Base-by-base conservation (phyloP, 2,888 invertebrate species). In the Drosophila neonasuta region DNA sequence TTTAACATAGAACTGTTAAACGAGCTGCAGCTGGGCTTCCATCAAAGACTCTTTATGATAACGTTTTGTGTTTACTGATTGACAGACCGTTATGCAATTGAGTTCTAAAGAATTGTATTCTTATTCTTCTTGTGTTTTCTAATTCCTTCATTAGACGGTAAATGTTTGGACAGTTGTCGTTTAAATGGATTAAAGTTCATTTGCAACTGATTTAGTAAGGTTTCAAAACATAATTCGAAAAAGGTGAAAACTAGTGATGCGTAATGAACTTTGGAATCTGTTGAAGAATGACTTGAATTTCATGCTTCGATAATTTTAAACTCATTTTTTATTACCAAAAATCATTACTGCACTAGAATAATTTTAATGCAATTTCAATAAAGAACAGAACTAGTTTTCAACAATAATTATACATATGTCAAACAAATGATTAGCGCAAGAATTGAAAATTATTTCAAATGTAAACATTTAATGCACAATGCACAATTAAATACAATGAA, bases 71-170 rank as follows among this genome's bases (percentile, higher is more conserved):
- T 20, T 13, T 3, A 13, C 5, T 13, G 24, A 7, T 29, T 41
- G 39, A 41, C 41, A 24, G 8, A 52, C 30, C 17, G 52, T 52
- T 52, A 52, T 15, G 15, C 13, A 41, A 41, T 15, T 13, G 39
- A 41, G 39, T 41, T 41, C 39, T 39, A 13, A 39, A 8, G 10
- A 36, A 36, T 11, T n/a, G 5, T n/a, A 5, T 11, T 36, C 10
- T 10, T 10, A 8, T 9, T 32, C 32, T 34, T 8, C 8, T 15
- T 8, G 7, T 34, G 17, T 17, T 15, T 6, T 6, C 32, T 30
- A 32, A 17, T 49, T 30, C 15, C 15, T 7, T 15, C 15, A 49
- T 32, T 17, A 17, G 17, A 17, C 6, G 2, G 10, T 15, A 41
- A 41, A 41, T 41, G 15, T 41, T 41, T 41, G 8, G 39, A 41